Base-by-base conservation (phyloP, 2,797 vertebrate species). In the Cyprinodon diabolis region DNA sequence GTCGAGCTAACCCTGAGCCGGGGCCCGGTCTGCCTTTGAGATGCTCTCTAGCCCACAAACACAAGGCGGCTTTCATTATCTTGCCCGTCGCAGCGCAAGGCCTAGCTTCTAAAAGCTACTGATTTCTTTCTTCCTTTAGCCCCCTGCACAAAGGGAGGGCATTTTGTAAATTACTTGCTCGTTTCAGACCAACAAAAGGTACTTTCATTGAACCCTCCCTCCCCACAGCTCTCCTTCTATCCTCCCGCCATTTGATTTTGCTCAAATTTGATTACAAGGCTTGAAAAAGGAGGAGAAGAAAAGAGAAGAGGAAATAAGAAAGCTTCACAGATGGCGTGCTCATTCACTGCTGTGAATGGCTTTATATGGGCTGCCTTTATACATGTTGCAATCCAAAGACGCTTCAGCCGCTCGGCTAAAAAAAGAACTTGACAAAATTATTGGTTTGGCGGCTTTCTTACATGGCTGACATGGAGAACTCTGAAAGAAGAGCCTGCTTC, bases 81-180 rank as follows among this genome's bases (percentile, higher is more conserved):
- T 98, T 97, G 96, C 95, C 96, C 96, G 97, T 97, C 96, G 96
- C 96, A 97, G 97, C 96, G 83, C 92, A 97, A 98, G 97, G 97
- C 98, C 97, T 96, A 96, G 97, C 97, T 98, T 99, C 93, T 99
- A 99, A 99, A 99, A 99, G 97, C 97, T 97, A 98, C 97, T 96
- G 96, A 98, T 97, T 99, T 98, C 97, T 99, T 96, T 97, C 96
- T 95, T 96, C 94, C 96, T 97, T 98, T 97, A 97, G 97, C 97
- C 97, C 96, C 95, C 94, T 95, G 96, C 97, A 99, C 98, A 99
- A 99, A 98, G 94, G 97, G 97, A 99, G 97, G 97, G 97, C 98
- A 99, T 98, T 99, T 99, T 99, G 97, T 98, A 99, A 99, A 99
- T 99, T 98, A 99, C 97, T 98, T 98, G 97, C 97, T 99, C 98